Evolutionary conservation across 2,888 invertebrate species (phyloP).

Genomic region (Chymomyza procnemis): DNA sequence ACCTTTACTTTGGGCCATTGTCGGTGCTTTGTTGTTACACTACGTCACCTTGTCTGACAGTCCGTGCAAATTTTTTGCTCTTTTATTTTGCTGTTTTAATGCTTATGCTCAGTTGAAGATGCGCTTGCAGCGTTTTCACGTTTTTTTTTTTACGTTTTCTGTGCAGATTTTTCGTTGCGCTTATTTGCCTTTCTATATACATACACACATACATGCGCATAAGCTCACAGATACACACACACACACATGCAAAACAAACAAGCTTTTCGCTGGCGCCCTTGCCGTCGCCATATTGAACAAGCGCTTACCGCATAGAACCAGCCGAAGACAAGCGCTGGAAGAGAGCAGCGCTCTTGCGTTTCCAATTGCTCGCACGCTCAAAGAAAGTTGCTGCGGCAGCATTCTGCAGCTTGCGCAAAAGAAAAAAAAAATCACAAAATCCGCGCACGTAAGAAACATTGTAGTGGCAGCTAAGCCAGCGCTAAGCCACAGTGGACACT

Average conservation of each 20-base stretch:
- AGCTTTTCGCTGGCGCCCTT: background rate
- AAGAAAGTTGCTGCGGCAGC: conserved; percentile 67
- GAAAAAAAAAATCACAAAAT: conserved; percentile 52
- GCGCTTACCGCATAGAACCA: background rate
- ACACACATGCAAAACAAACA: background rate
- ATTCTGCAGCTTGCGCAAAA: conserved; percentile 25
- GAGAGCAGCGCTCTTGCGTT: background rate
- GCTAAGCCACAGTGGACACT: background rate
- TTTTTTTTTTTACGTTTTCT: background rate
- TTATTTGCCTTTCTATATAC: conserved; percentile 62
- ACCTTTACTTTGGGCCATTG: conserved; percentile 3
- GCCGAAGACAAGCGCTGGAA: background rate
- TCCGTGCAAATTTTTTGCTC: conserved; percentile 49
- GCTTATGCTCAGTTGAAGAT: conserved; percentile 55
- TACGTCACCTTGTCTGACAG: conserved; percentile 1
- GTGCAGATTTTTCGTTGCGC: conserved; percentile 51
- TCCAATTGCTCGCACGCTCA: conserved; percentile 22
- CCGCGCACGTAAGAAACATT: conserved; percentile 58
- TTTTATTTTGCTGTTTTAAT: background rate
- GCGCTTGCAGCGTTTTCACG: conserved; percentile 70
- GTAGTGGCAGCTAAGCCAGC: background rate
- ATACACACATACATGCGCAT: background rate
- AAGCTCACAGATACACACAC: background rate
- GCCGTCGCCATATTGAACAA: conserved; percentile 3
- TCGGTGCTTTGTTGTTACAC: conserved; percentile 2